Evolutionary conservation across 92 coral and sea anemone genomes (phyloP), one percentile per base, ranked within the genome.

Genomic region (Siderastrea siderea): DNA sequence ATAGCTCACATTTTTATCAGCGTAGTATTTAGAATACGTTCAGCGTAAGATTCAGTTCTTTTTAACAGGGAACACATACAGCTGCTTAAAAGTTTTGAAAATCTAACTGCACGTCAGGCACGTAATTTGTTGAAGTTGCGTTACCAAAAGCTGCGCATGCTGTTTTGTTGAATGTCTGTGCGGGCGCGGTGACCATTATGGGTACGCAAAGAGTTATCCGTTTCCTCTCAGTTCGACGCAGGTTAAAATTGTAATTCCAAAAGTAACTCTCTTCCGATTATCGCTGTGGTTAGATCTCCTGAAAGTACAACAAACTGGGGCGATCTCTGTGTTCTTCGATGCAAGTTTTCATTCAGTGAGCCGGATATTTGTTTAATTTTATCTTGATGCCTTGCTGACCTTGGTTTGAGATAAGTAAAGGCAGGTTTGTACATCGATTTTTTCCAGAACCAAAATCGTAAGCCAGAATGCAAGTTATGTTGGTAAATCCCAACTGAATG

Each of bases 61-160:
- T 26, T 26, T 0, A 26, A 26, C 38, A 26, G 63, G 10, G 16
- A 74, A 74, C 3, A 17, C 63, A 74, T 51, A 17, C 61, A 50
- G 16, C 47, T 70, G 54, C 19, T 47, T 53, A 74, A 74, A 49
- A 10, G 11, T 78, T 78, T 26, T 58, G 45, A 19, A 60, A 58
- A 12, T 46, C 43, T 58, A 15, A 59, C 8, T 26, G 38, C 38
- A 26, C 38, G 38, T 26, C 38, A 26, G 38, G 38, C 38, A 26
- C 38, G 16, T 15, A 16, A 45, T 43, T 13, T 13, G 5, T 38
- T 10, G 3, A 15, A 51, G 17, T 49, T 72, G 87, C 71, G 87
- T 83, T 71, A 72, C 78, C 60, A 14, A n/a, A 13, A n/a, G 7
- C 15, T 50, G 87, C 87, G 87, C 87, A 84, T 84, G 80, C 80